A percentile compares a stretch with the other conserved stretches of the same genome.
Conservation (phyloP, 1,140 invertebrate species). For the Antheraea pernyi region DNA sequence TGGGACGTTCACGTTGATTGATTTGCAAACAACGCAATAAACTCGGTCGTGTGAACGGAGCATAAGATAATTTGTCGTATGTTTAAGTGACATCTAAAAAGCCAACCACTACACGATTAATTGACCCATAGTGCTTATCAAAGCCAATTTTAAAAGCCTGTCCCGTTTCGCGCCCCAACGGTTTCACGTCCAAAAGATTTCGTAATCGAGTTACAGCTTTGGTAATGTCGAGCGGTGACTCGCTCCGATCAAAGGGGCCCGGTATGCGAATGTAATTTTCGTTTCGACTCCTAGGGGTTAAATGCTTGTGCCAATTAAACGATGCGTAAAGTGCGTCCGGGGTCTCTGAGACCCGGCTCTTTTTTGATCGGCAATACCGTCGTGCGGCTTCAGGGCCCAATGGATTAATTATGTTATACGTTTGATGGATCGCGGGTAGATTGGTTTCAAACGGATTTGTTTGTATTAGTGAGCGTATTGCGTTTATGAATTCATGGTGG, state of each 20-base stretch:
- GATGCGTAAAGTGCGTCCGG: constrained; percentile 54
- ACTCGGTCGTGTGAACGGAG: neutral
- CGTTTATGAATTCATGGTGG: too few relatives aligned
- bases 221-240: constrained; percentile 53
- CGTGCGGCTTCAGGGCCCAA: too few relatives aligned
- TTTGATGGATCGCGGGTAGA: too few relatives aligned
- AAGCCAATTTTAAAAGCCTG: constrained; percentile 12
- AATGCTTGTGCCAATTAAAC: constrained; percentile 67
- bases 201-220: constrained; percentile 57
- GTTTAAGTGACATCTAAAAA: constrained; percentile 2
- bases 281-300: constrained; percentile 65
- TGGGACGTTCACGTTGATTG: neutral
- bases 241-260: constrained; percentile 51
- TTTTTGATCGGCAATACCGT: constrained; percentile 17
- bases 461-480: too few relatives aligned
- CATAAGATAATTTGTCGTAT: neutral
- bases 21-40: neutral
- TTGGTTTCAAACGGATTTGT: too few relatives aligned
- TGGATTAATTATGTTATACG: too few relatives aligned
- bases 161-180: neutral
- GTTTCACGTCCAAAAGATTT: constrained; percentile 17
- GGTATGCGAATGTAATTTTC: constrained; percentile 64
- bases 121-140: constrained; percentile 5
- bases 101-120: constrained; percentile 3
- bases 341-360: constrained; percentile 31